Conservation (phyloP, 2,888 invertebrate species). For the Crocallis elinguaria region DNA sequence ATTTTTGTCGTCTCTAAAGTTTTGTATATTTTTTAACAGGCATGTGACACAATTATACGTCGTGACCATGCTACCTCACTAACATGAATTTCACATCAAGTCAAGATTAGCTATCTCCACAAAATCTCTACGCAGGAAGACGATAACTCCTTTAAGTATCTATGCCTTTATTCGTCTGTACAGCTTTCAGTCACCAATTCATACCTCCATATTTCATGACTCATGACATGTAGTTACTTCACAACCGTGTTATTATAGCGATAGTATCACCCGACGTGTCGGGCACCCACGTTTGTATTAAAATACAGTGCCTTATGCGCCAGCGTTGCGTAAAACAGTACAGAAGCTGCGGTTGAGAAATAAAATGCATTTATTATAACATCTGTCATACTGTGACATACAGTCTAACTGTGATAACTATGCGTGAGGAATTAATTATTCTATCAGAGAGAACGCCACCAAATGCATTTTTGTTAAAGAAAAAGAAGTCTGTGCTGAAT, state of each 20-base stretch:
- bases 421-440: too few relatives aligned
- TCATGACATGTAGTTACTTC: conserved; percentile 56
- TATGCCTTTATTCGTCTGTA: conserved; percentile 4
- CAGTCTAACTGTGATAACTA: too few relatives aligned
- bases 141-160: conserved; percentile 7
- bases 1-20: too few relatives aligned
- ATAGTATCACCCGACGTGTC: conserved; percentile 52
- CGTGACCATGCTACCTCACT: background rate
- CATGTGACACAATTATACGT: background rate
- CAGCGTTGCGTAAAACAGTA: conserved; percentile 38
- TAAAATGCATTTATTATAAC: too few relatives aligned
- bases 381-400: too few relatives aligned
- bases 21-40: too few relatives aligned
- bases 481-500: too few relatives aligned
- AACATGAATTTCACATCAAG: conserved; percentile 9
- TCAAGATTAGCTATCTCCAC: conserved; percentile 1
- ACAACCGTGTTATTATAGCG: conserved; percentile 60
- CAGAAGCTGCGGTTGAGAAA: background rate
- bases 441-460: too few relatives aligned
- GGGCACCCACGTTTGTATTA: conserved; percentile 62
- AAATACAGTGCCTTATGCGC: conserved; percentile 58
- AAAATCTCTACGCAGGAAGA: conserved; percentile 7
- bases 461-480: too few relatives aligned
- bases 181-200: conserved; percentile 24
- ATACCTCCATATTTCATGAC: conserved; percentile 43